phyloP scores from a whole-genome alignment of 2,797 vertebrate species.

The Ptychobarbus kaznakovi region DNA sequence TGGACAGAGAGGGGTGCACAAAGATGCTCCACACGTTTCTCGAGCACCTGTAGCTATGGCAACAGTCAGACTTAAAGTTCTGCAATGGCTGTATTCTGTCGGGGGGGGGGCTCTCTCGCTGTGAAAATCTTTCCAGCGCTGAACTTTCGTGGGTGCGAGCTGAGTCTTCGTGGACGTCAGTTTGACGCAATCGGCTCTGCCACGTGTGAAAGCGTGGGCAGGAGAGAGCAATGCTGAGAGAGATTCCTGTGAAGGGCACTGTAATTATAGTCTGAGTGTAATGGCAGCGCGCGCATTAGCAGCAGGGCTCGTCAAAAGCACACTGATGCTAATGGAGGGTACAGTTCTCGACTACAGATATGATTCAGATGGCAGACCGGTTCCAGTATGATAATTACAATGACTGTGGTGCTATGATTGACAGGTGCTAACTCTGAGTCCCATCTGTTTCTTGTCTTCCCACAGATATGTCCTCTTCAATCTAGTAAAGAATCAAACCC shows the following conservation, averaged over 20 bases:
- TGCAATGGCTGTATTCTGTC: background rate
- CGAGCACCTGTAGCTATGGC: conserved; percentile 33
- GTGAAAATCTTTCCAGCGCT: conserved; percentile 18
- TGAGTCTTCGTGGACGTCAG: conserved; percentile 75
- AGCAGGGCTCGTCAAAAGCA: conserved; percentile 57
- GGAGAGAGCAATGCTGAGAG: conserved; percentile 71
- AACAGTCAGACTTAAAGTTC: conserved; percentile 24
- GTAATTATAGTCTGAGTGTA: conserved; percentile 76
- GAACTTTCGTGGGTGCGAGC: conserved; percentile 51
- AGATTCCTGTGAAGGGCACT: conserved; percentile 75
- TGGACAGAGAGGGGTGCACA: background rate
- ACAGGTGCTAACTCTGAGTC: background rate
- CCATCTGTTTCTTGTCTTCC: background rate
- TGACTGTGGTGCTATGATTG: background rate
- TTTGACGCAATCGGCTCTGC: conserved; percentile 76
- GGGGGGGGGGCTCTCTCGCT: background rate
- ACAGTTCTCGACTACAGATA: conserved; percentile 12
- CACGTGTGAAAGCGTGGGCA: conserved; percentile 76
- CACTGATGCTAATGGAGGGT: conserved; percentile 64
- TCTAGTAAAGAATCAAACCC: conserved; percentile 63
- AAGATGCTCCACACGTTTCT: conserved; percentile 3
- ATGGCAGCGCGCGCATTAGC: conserved; percentile 69
- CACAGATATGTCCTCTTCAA: conserved; percentile 62
- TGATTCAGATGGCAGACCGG: conserved; percentile 24
- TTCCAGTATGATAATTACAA: background rate